Conservation (phyloP, 2,797 vertebrate species). For the Xenentodon cancila region DNA sequence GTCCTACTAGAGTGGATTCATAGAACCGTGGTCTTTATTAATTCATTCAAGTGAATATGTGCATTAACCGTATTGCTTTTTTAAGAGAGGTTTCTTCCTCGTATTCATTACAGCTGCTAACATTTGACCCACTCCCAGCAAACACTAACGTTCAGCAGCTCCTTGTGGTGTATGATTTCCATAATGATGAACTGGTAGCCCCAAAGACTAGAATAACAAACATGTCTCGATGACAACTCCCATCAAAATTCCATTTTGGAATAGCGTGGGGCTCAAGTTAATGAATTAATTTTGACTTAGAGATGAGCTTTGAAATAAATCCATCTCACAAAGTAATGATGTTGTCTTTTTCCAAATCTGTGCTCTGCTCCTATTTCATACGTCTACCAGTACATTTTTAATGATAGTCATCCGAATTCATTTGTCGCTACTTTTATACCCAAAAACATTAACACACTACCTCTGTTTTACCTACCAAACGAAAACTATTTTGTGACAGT, state of each 20-base stretch:
- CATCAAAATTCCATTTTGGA: conserved; percentile 61
- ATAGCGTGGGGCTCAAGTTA: conserved; percentile 52
- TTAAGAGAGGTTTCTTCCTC: conserved; percentile 38
- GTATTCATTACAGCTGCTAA: conserved; percentile 58
- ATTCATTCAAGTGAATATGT: conserved; percentile 69
- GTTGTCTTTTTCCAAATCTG: conserved; percentile 37
- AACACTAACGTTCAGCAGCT: conserved; percentile 41
- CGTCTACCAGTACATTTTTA: conserved; percentile 44
- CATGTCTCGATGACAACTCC: conserved; percentile 46
- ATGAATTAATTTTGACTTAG: conserved; percentile 51
- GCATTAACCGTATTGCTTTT: conserved; percentile 42
- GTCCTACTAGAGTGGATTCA: conserved; percentile 67
- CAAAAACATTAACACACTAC: conserved; percentile 57
- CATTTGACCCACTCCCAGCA: conserved; percentile 68
- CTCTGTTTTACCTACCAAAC: conserved; percentile 28
- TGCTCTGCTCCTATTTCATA: conserved; percentile 23
- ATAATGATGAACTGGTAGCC: conserved; percentile 57
- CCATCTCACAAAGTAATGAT: conserved; percentile 48
- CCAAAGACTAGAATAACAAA: conserved; percentile 47
- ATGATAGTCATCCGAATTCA: conserved; percentile 33
- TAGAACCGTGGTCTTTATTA: conserved; percentile 64
- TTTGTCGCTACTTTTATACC: conserved; percentile 23
- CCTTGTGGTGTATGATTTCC: conserved; percentile 57
- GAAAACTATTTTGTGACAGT: conserved; percentile 19
- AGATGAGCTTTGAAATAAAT: conserved; percentile 53